Evolutionary conservation across 2,797 vertebrate species (phyloP).

Genomic region (Numenius phaeopus): DNA sequence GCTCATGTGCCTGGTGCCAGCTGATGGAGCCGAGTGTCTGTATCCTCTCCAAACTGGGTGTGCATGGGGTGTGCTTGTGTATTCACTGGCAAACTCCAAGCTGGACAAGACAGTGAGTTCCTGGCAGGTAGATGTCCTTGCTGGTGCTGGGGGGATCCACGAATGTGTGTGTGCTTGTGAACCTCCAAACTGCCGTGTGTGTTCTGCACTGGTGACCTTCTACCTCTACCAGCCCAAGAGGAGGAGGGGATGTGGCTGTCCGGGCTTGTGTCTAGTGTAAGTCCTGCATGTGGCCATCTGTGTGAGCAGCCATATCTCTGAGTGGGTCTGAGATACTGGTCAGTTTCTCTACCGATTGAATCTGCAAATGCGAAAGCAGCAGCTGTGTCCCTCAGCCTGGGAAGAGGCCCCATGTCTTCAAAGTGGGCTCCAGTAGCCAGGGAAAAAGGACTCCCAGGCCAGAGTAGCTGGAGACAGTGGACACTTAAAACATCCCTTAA

Average conservation of each 20-base stretch:
- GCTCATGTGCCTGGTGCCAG: neutral
- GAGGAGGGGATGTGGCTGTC: neutral
- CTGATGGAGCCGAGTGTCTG: neutral
- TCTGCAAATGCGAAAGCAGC: neutral
- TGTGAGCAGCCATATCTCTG: fast-evolving
- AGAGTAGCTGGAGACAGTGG: neutral
- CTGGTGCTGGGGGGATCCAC: neutral
- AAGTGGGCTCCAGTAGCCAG: neutral
- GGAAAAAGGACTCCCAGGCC: neutral
- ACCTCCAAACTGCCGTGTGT: fast-evolving
- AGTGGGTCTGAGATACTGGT: neutral
- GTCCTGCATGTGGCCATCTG: fast-evolving
- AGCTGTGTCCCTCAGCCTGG: neutral
- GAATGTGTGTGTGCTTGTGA: fast-evolving
- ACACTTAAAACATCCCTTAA: neutral
- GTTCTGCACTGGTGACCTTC: neutral
- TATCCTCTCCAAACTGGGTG: neutral
- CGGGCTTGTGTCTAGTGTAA: neutral
- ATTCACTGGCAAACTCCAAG: neutral
- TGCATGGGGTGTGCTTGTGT: fast-evolving
- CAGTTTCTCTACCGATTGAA: neutral
- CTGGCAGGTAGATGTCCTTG: neutral
- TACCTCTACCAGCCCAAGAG: neutral
- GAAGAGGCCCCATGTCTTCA: neutral
- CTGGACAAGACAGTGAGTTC: neutral